Evolutionary conservation across 2,113 vertebrate species (phyloP).

Genomic region (Leucoraja erinaceus): DNA sequence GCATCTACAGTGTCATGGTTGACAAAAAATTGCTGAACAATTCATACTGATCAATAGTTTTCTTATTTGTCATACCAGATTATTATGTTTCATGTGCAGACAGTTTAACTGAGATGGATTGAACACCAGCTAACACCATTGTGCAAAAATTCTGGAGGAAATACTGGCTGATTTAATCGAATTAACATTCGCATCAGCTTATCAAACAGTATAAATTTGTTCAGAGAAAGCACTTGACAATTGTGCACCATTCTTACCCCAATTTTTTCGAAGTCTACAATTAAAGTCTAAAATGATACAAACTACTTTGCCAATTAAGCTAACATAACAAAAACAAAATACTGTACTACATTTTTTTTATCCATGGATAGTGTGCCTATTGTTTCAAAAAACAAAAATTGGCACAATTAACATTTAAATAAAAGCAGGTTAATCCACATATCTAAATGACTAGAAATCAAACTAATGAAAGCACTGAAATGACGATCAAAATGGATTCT

Average conservation of each 20-base stretch:
- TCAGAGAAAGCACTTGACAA: no score
- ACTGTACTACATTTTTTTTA: background rate
- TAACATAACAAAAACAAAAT: background rate
- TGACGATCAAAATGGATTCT: background rate
- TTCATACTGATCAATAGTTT: background rate
- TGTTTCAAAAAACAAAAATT: background rate
- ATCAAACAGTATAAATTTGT: background rate
- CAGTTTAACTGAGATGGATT: background rate
- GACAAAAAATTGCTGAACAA: slow-evolving; percentile 6
- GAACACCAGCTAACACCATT: background rate
- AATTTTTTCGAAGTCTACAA: background rate
- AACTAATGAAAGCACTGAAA: background rate
- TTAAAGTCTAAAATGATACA: no score
- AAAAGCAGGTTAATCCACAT: background rate
- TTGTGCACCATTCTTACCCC: background rate
- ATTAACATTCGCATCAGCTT: background rate
- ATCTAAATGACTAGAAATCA: background rate
- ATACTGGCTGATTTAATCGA: background rate
- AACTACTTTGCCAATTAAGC: background rate
- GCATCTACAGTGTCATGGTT: background rate
- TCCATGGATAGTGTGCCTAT: background rate
- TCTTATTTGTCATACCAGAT: background rate
- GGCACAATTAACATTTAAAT: background rate
- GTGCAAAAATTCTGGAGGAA: background rate
- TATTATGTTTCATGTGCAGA: background rate